Percentiles rank a stretch among this genome's conserved stretches.
Conservation (phyloP, 2,888 invertebrate species). For the Thymelicus acteon region DNA sequence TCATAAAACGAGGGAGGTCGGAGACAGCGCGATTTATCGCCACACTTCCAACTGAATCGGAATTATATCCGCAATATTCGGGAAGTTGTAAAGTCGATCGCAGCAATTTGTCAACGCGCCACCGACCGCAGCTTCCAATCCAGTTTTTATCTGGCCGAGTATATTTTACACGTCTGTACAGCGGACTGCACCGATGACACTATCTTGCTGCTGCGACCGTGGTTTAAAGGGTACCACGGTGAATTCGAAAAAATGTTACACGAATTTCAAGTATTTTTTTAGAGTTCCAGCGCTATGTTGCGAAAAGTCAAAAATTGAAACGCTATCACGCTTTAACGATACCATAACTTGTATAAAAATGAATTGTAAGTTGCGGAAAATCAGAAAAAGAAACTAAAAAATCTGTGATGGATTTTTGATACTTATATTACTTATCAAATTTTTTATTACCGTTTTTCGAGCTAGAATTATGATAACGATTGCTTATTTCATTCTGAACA, state of each 20-base stretch:
- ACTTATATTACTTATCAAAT: background rate
- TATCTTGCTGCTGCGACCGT: constrained; percentile 22
- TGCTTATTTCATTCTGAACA: too few species aligned
- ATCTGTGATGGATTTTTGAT: background rate
- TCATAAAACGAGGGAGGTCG: constrained; percentile 16
- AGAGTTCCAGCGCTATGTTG: background rate
- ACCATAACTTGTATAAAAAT: background rate
- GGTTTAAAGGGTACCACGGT: constrained; percentile 7
- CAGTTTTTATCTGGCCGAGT: constrained; percentile 41
- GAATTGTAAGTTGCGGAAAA: background rate
- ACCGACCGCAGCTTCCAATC: constrained; percentile 51
- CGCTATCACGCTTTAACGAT: background rate
- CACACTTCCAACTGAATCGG: constrained; percentile 51
- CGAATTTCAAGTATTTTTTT: constrained; percentile 18
- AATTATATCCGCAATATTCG: constrained; percentile 48
- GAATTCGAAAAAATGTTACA: constrained; percentile 20
- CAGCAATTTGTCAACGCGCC: constrained; percentile 55
- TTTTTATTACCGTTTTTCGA: background rate
- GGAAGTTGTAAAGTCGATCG: constrained; percentile 60
- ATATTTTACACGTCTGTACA: constrained; percentile 38
- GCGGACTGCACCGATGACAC: constrained; percentile 33
- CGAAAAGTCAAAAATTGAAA: constrained; percentile 12
- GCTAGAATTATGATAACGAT: too few species aligned
- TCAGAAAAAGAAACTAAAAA: background rate
- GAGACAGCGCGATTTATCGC: constrained; percentile 50